These are phyloP conservation scores for Crematogaster levior DNA, from an alignment of 2,888 invertebrate species.

Conservation along the genomic window DNA sequence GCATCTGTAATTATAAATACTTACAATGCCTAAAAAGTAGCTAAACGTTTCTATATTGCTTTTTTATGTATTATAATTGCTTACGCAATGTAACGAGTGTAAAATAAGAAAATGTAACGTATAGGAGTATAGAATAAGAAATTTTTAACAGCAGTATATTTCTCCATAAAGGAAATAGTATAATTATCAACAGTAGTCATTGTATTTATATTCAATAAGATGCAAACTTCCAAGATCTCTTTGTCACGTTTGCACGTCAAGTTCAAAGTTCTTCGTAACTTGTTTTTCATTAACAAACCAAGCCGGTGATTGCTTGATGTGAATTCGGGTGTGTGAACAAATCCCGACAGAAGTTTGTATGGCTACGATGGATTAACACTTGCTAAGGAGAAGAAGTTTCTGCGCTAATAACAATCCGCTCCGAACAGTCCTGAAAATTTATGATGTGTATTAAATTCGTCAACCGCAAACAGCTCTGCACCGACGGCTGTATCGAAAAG, in stretches of 20 bases:
- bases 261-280: conserved; percentile 10
- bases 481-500: background rate
- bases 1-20: background rate
- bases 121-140: no score
- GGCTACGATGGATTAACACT: conserved; percentile 45
- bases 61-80: background rate
- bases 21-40: background rate
- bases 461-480: conserved; percentile 30
- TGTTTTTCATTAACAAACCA: conserved; percentile 37
- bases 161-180: background rate
- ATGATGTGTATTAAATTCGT: conserved; percentile 46
- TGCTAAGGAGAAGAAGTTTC: conserved; percentile 41
- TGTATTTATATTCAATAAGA: background rate
- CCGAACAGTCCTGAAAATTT: conserved; percentile 52
- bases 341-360: conserved; percentile 31
- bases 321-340: conserved; percentile 9
- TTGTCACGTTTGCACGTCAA: background rate
- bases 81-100: background rate
- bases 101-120: background rate
- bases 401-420: conserved; percentile 49
- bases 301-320: background rate
- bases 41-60: background rate
- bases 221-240: background rate
- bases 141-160: background rate
- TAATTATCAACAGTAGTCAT: background rate